phyloP scores from a whole-genome alignment of 2,888 invertebrate species.

The Siphlonurus alternatus region DNA sequence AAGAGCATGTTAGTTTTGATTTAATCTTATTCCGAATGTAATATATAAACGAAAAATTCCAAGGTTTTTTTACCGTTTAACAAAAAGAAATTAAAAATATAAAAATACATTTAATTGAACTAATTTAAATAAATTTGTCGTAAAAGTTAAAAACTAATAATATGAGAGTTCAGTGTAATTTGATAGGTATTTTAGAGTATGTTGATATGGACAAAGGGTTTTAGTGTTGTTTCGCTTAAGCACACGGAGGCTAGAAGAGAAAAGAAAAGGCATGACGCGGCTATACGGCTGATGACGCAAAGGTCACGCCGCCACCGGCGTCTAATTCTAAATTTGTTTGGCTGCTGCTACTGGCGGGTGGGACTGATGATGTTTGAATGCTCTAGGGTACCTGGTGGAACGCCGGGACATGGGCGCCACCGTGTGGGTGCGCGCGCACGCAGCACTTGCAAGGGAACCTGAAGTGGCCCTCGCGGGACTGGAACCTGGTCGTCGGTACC shows the following conservation, averaged over 20 bases:
- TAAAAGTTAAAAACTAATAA: too few relatives aligned
- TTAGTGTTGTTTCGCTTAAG: not conserved
- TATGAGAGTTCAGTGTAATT: not conserved
- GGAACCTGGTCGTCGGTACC: slow-evolving; percentile 73
- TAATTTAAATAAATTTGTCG: too few relatives aligned
- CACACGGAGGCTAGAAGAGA: not conserved
- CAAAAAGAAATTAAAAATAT: too few relatives aligned
- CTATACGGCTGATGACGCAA: not conserved
- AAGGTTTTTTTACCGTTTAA: too few relatives aligned
- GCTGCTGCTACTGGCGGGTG: not conserved
- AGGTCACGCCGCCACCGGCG: not conserved
- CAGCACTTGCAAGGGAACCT: slow-evolving; percentile 48
- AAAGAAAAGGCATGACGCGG: not conserved
- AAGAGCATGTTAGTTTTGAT: too few relatives aligned
- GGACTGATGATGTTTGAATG: not conserved
- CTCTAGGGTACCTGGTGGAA: slow-evolving; percentile 59
- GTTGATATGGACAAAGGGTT: not conserved
- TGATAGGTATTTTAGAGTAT: not conserved
- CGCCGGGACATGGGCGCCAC: slow-evolving; percentile 52
- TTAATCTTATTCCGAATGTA: too few relatives aligned
- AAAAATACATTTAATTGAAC: too few relatives aligned
- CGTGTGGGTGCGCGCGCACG: slow-evolving; percentile 68
- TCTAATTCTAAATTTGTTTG: not conserved
- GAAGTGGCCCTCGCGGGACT: slow-evolving; percentile 66
- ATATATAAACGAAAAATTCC: too few relatives aligned